Conservation (phyloP, 2,113 vertebrate genomes). For the Sinocyclocheilus anophthalmus region DNA sequence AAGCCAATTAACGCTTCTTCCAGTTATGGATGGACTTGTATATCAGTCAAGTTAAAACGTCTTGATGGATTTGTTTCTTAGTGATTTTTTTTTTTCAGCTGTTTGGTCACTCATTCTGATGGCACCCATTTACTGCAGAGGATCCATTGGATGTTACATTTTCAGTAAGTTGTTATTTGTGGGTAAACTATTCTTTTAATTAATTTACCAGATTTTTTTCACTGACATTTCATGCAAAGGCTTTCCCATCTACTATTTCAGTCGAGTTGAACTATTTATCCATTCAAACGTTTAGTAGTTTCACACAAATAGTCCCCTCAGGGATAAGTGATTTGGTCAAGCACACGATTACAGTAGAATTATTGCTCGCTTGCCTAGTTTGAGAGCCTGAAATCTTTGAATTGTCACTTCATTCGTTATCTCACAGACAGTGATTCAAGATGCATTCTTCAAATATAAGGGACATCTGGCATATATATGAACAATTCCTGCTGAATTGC, state of each 20-base stretch:
- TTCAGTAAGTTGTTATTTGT: not conserved
- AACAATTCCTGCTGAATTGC: not conserved
- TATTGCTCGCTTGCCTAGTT: not conserved
- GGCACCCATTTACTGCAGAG: too few species aligned
- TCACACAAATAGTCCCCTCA: not conserved
- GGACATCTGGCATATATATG: not conserved
- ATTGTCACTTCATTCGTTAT: not conserved
- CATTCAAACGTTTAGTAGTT: not conserved
- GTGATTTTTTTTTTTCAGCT: too few species aligned
- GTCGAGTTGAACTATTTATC: not conserved
- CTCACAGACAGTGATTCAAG: not conserved
- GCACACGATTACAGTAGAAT: not conserved
- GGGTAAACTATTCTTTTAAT: not conserved
- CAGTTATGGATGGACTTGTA: too few species aligned
- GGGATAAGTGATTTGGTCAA: not conserved
- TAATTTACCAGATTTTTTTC: not conserved
- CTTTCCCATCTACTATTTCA: not conserved
- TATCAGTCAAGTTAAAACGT: too few species aligned
- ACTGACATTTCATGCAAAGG: not conserved
- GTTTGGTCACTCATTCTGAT: too few species aligned
- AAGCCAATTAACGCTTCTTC: too few species aligned
- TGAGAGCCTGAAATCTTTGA: not conserved
- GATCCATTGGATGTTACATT: too few species aligned
- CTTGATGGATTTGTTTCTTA: too few species aligned
- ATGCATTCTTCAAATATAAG: conserved; percentile 10